Evolutionary conservation across 2,888 invertebrate genomes (phyloP).

Genomic region (Urechis unicinctus): DNA sequence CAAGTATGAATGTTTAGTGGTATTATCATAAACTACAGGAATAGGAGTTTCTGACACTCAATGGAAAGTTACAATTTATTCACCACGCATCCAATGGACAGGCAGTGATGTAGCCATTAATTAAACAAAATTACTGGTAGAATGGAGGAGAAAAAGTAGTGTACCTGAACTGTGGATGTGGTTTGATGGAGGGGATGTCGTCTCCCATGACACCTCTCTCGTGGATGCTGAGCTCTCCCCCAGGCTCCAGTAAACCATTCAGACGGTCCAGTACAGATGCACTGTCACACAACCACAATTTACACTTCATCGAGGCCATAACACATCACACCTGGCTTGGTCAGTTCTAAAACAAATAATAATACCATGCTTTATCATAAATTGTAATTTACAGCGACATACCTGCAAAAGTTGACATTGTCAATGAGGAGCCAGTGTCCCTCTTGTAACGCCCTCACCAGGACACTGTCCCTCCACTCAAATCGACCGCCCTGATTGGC

Average conservation of each 20-base stretch:
- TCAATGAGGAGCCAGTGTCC: slow-evolving; percentile 55
- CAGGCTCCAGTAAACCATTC: slow-evolving; percentile 89
- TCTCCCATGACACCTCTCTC: slow-evolving; percentile 80
- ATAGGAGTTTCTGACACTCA: too few relatives aligned
- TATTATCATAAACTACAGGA: too few relatives aligned
- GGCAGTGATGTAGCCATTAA: neutral
- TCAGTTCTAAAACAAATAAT: neutral
- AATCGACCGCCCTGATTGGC: slow-evolving; percentile 43
- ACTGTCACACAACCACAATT: slow-evolving; percentile 48
- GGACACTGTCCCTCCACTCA: slow-evolving; percentile 54
- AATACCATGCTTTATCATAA: too few relatives aligned
- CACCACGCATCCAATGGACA: too few relatives aligned
- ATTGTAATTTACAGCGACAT: too few relatives aligned
- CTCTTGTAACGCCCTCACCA: slow-evolving; percentile 49
- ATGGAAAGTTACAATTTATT: too few relatives aligned
- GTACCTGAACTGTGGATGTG: slow-evolving; percentile 76
- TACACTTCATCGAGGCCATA: neutral
- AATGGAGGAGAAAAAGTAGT: neutral
- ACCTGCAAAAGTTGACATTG: slow-evolving; percentile 86
- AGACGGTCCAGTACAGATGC: slow-evolving; percentile 93
- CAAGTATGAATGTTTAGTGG: too few relatives aligned
- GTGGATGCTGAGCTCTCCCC: slow-evolving; percentile 79
- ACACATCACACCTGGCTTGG: neutral
- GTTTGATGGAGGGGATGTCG: slow-evolving; percentile 67
- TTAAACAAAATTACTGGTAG: neutral